Percentiles rank a stretch among this genome's conserved stretches.
Evolutionary conservation across 2,113 vertebrate species (phyloP).

Genomic region (Melanerpes formicivorus): DNA sequence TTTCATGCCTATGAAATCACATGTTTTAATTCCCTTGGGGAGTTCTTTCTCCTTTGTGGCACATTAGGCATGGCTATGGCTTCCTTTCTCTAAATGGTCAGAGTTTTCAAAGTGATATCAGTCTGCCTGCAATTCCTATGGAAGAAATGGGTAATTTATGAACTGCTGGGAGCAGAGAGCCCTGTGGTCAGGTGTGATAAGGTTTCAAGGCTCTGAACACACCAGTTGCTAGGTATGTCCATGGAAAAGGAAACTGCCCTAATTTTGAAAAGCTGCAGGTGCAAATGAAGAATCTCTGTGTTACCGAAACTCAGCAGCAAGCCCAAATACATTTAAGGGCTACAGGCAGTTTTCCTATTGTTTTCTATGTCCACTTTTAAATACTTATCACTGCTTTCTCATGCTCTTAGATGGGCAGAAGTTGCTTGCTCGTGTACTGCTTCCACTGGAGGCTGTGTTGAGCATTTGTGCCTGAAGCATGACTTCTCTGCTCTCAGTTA

Average conservation of each 20-base stretch:
- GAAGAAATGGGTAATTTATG: neutral
- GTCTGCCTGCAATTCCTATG: neutral
- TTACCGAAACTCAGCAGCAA: neutral
- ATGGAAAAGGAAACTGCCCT: neutral
- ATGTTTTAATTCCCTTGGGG: neutral
- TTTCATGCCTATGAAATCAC: neutral
- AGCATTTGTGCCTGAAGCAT: neutral
- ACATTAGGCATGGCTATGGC: neutral
- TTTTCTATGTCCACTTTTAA: neutral
- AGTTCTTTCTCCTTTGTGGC: neutral
- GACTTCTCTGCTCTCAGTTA: neutral
- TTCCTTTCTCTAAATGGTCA: neutral
- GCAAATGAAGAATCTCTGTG: accelerated
- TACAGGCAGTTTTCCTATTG: neutral
- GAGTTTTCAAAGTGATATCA: neutral
- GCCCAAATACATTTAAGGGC: neutral
- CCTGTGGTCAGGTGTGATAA: neutral
- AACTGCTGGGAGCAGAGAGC: neutral
- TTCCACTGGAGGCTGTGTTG: neutral
- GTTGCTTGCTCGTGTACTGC: neutral
- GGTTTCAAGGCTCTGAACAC: neutral
- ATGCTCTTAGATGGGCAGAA: neutral
- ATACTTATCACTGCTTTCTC: neutral
- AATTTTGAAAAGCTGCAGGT: neutral
- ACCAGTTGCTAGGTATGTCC: neutral